Evolutionary conservation across 1,140 invertebrate genomes (phyloP).

Genomic region (Brachionus rubens): DNA sequence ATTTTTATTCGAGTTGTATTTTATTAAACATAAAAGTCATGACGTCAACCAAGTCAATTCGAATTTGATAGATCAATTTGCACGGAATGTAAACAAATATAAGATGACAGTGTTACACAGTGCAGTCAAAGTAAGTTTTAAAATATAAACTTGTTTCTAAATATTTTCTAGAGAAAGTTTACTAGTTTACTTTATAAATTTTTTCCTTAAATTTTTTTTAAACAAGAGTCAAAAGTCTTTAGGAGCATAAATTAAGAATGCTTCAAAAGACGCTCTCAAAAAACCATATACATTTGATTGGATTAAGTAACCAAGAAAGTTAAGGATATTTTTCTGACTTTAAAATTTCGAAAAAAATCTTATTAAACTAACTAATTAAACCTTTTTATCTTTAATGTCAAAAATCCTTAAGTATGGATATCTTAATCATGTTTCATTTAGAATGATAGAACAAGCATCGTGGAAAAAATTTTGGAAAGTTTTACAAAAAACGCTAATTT

Average conservation of each 20-base stretch:
- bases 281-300: too few species aligned
- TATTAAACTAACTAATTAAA: too few species aligned
- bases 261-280: too few species aligned
- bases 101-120: conserved; percentile 12
- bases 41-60: background rate
- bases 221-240: too few species aligned
- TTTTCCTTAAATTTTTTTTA: background rate
- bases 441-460: background rate
- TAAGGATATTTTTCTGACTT: too few species aligned
- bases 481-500: background rate
- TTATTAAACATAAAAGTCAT: background rate
- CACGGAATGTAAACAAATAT: background rate
- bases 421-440: too few species aligned
- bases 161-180: too few species aligned
- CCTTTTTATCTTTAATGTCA: too few species aligned
- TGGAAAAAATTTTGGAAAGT: background rate
- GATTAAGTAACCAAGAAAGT: too few species aligned
- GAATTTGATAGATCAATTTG: background rate
- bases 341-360: too few species aligned
- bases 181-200: background rate
- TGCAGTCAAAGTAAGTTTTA: background rate
- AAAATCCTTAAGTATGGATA: too few species aligned
- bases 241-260: too few species aligned
- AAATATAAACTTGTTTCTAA: background rate
- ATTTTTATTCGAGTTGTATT: background rate